These are phyloP conservation scores for Heliconius charithonia DNA, from an alignment of 2,888 invertebrate species.

Conservation along the genomic window DNA sequence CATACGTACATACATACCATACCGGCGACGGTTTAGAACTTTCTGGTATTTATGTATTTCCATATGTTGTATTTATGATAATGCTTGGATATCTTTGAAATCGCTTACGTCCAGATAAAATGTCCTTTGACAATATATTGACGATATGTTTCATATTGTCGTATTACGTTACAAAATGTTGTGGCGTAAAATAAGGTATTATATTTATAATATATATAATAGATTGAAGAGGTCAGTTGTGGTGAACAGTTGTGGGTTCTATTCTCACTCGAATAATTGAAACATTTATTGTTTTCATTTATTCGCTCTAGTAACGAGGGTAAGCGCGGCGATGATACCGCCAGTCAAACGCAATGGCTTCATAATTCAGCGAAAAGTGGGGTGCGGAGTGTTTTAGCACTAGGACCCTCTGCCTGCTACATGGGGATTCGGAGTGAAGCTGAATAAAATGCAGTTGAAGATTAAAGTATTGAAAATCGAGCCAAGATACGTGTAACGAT, in stretches of 20 bases:
- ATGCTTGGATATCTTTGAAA: conserved; percentile 46
- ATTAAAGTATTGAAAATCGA: too few relatives aligned
- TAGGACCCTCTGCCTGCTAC: neutral
- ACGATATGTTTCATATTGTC: conserved; percentile 34
- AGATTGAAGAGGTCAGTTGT: neutral
- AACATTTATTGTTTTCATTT: neutral
- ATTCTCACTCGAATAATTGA: neutral
- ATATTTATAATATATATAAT: conserved; percentile 1
- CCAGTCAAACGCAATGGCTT: neutral
- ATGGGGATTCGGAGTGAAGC: neutral
- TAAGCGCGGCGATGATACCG: neutral
- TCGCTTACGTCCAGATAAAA: conserved; percentile 46
- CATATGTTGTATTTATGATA: conserved; percentile 57
- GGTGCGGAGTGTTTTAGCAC: neutral
- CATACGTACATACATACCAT: neutral
- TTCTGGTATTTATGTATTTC: conserved; percentile 63
- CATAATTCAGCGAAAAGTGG: neutral
- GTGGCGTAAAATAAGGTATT: neutral
- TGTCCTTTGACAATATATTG: conserved; percentile 40
- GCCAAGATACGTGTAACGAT: neutral
- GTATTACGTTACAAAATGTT: conserved; percentile 27
- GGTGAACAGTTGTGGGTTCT: neutral
- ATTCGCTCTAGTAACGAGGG: neutral
- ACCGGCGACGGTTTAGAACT: conserved; percentile 35
- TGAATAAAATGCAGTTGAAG: neutral